phyloP scores from a whole-genome alignment of 2,888 invertebrate species.

The Oligia fasciuncula region DNA sequence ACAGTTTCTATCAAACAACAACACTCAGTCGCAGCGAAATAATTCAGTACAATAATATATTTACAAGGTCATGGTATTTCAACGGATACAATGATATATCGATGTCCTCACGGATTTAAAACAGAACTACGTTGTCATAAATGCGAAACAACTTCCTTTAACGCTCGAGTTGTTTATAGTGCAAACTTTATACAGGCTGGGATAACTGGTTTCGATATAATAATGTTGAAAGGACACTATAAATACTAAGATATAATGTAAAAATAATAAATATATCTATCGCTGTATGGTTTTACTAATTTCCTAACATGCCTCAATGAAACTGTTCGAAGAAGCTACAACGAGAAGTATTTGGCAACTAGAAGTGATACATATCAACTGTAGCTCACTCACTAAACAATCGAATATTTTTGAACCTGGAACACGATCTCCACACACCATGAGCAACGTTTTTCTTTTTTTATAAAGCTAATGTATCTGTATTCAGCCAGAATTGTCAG shows the following conservation, averaged over 20 bases:
- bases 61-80: constrained; percentile 84
- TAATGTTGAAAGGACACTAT: constrained; percentile 70
- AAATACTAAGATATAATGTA: constrained; percentile 79
- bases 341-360: constrained; percentile 88
- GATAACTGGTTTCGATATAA: constrained; percentile 68
- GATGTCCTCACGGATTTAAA: constrained; percentile 71
- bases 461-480: constrained; percentile 47
- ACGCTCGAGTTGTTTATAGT: constrained; percentile 53
- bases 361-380: constrained; percentile 86
- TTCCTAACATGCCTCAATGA: constrained; percentile 82
- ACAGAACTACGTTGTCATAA: constrained; percentile 81
- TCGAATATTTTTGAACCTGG: constrained; percentile 82
- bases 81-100: constrained; percentile 70
- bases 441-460: constrained; percentile 71
- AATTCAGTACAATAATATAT: constrained; percentile 86
- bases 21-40: constrained; percentile 88
- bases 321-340: constrained; percentile 83
- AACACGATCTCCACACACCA: constrained; percentile 80
- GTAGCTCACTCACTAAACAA: constrained; percentile 81
- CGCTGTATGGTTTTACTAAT: constrained; percentile 81
- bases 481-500: constrained; percentile 66
- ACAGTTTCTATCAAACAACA: constrained; percentile 89
- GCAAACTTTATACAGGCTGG: constrained; percentile 64
- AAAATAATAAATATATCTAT: constrained; percentile 85
- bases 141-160: constrained; percentile 79